These are phyloP conservation scores for Dicentrarchus labrax DNA, from an alignment of 2,113 vertebrate species.

Conservation along the genomic window DNA sequence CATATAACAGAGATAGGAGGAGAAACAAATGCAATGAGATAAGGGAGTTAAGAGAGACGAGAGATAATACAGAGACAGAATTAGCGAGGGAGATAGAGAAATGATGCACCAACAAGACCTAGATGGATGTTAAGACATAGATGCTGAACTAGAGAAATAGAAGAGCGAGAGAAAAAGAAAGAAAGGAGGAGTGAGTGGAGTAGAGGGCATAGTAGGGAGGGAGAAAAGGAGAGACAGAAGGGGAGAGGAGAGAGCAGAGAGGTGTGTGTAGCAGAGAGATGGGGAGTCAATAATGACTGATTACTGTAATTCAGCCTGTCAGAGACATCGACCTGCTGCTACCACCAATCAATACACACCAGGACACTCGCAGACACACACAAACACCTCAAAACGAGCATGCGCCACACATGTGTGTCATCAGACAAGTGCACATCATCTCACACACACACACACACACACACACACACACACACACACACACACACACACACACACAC, in stretches of 20 bases:
- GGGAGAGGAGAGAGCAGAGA: conserved; percentile 64
- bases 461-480: conserved; percentile 10
- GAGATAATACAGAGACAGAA: conserved; percentile 47
- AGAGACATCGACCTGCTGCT: conserved; percentile 96
- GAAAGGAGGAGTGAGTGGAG: conserved; percentile 24
- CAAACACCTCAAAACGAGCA: conserved; percentile 63
- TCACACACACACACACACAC: not conserved
- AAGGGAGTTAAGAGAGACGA: conserved; percentile 45
- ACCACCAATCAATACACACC: conserved; percentile 95
- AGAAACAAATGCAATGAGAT: conserved; percentile 33
- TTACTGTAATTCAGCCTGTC: conserved; percentile 99
- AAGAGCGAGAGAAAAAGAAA: conserved; percentile 31
- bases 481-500: conserved; percentile 20
- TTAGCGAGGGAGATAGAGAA: conserved; percentile 34
- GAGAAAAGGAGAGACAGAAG: conserved; percentile 36
- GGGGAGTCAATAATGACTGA: conserved; percentile 98
- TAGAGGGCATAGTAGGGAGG: conserved; percentile 22
- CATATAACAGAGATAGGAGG: conserved; percentile 19
- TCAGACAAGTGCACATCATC: not conserved
- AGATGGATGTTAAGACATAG: conserved; percentile 19
- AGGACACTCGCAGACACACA: conserved; percentile 87
- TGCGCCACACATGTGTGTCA: conserved; percentile 47
- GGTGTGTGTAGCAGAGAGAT: conserved; percentile 84
- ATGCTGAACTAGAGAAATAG: not conserved
- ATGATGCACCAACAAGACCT: conserved; percentile 26